Evolutionary conservation across 2,113 vertebrate species (phyloP).

Genomic region (Anolis carolinensis): DNA sequence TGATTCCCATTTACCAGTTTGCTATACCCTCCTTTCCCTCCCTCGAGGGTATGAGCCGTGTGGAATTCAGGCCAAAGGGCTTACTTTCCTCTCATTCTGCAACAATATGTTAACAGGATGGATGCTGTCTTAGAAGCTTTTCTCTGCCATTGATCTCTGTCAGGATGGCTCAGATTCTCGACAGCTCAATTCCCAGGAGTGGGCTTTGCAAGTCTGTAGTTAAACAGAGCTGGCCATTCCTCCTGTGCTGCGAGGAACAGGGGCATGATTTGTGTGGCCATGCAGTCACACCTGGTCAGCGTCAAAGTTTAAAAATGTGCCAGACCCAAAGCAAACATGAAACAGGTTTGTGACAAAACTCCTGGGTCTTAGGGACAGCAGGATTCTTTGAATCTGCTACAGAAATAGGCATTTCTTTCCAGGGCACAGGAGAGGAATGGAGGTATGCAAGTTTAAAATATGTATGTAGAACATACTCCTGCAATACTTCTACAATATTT

Average conservation of each 20-base stretch:
- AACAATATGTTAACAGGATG: neutral
- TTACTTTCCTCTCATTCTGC: neutral
- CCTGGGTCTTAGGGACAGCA: neutral
- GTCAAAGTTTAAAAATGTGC: neutral
- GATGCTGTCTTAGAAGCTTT: conserved; percentile 2
- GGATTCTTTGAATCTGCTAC: neutral
- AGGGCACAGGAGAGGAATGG: too few species aligned
- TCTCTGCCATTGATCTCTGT: conserved; percentile 18
- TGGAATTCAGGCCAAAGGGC: neutral
- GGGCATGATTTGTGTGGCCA: neutral
- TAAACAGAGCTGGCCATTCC: neutral
- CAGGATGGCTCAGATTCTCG: neutral
- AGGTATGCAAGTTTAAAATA: too few species aligned
- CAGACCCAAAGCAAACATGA: neutral
- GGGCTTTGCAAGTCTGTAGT: neutral
- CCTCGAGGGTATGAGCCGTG: too few species aligned
- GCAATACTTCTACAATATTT: too few species aligned
- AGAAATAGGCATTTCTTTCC: neutral
- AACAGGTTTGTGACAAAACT: neutral
- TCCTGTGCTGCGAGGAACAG: neutral
- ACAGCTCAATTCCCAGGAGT: conserved; percentile 18
- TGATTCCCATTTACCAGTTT: too few species aligned
- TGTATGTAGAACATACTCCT: too few species aligned
- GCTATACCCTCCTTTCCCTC: too few species aligned
- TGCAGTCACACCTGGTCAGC: neutral